A percentile compares a stretch with the other conserved stretches of the same genome.
These are phyloP conservation scores for Drosophila erecta DNA, from an alignment of 1,140 invertebrate genomes.

Conservation along the genomic window DNA sequence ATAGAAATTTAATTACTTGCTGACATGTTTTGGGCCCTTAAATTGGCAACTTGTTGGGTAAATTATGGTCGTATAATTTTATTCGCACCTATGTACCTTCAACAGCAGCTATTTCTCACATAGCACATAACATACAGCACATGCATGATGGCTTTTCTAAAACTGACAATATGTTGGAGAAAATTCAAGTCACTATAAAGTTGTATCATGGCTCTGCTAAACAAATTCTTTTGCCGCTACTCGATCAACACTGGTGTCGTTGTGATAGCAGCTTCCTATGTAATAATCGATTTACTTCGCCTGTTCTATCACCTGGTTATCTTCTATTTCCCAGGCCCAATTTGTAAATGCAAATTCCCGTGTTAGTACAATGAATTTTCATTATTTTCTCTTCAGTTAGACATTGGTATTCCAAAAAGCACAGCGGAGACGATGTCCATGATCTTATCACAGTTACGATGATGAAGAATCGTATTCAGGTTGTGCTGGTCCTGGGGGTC, in stretches of 20 bases:
- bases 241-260: background rate
- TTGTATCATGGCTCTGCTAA: background rate
- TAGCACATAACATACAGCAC: too few species aligned
- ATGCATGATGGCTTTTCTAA: background rate
- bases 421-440: background rate
- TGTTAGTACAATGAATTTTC: background rate
- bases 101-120: background rate
- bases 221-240: background rate
- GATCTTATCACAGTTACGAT: background rate
- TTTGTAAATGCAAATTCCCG: background rate
- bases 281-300: background rate
- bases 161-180: background rate
- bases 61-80: conserved; percentile 34
- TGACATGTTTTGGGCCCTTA: conserved; percentile 58
- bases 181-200: background rate
- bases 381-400: background rate
- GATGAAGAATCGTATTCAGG: background rate
- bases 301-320: background rate
- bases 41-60: conserved; percentile 40
- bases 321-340: background rate
- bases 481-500: background rate
- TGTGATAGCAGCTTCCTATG: background rate
- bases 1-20: conserved; percentile 72
- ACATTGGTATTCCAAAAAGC: background rate
- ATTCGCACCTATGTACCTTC: conserved; percentile 4